Base-by-base conservation (phyloP, 2,888 invertebrate species). In the Boloria euphrosyne region DNA sequence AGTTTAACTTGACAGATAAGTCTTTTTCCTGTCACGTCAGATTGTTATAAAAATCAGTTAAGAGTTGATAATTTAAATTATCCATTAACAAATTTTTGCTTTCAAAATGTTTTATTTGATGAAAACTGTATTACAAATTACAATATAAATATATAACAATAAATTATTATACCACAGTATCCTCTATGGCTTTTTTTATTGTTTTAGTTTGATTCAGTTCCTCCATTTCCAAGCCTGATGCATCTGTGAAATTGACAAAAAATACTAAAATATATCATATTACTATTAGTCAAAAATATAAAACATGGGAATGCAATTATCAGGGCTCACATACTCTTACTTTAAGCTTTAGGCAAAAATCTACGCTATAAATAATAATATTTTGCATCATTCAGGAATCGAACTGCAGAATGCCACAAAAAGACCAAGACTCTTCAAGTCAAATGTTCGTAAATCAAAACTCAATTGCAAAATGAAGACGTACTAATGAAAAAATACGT, bases 161-260 rank as follows among this genome's bases (percentile, higher is more conserved):
- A 54, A 2, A n/a, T 62, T 59, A 69, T n/a, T 59, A 69, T n/a
- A 81, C 71, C 13, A 75, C 71, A 59, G 80, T 78, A 64, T 82
- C 80, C 43, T 80, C 78, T 38, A 75, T 65, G 66, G 69, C 74
- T 44, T 71, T 74, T 16, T 72, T 73, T 14, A 68, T 71, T 4
- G 65, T 49, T 49, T 76, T 78, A 2, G 71, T 67, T 5, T 60
- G 55, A 18, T 58, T 64, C 2, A 74, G 53, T 55, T 73, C 73
- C 31, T 74, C 73, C 17, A 87, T 64, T 66, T 86, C 86, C n/a
- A 88, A 71, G 58, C 82, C 80, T 61, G 80, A 77, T 7, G 76
- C 74, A 69, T 82, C 89, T 89, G 83, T 22, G 10, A 10, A 82
- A 84, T 46, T 63, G 66, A 68, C 66, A 69, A 68, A 14, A 51